phyloP scores from a whole-genome alignment of 2,113 vertebrate genomes.

The Puffinus mauretanicus region DNA sequence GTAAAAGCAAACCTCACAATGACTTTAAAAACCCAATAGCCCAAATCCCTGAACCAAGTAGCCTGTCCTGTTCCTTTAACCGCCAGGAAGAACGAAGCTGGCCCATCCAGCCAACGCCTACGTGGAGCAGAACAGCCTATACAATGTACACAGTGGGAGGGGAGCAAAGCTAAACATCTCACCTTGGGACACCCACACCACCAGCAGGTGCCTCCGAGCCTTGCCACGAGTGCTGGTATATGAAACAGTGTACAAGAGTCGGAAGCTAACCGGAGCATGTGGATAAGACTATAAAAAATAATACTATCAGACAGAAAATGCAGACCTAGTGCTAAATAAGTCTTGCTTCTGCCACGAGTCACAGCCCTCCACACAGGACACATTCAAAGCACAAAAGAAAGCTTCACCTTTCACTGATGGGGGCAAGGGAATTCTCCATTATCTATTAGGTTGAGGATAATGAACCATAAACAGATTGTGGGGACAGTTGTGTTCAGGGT shows the following conservation, averaged over 20 bases:
- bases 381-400: not conserved
- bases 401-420: not conserved
- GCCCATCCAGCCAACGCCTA: not conserved
- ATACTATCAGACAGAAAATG: not conserved
- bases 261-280: not conserved
- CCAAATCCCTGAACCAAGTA: not conserved
- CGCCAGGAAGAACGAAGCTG: not conserved
- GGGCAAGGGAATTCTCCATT: not conserved
- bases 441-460: not conserved
- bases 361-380: not conserved
- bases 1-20: not conserved
- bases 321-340: not conserved
- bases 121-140: not conserved
- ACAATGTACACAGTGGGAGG: not conserved
- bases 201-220: not conserved
- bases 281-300: not conserved
- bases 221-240: not conserved
- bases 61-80: not conserved
- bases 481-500: not conserved
- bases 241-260: accelerated
- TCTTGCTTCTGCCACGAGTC: not conserved
- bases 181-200: not conserved
- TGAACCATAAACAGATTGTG: not conserved
- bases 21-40: not conserved
- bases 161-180: not conserved